A percentile compares a stretch with the other conserved stretches of the same genome.
Conservation (phyloP, 2,113 vertebrate species). For the Tympanuchus pallidicinctus region DNA sequence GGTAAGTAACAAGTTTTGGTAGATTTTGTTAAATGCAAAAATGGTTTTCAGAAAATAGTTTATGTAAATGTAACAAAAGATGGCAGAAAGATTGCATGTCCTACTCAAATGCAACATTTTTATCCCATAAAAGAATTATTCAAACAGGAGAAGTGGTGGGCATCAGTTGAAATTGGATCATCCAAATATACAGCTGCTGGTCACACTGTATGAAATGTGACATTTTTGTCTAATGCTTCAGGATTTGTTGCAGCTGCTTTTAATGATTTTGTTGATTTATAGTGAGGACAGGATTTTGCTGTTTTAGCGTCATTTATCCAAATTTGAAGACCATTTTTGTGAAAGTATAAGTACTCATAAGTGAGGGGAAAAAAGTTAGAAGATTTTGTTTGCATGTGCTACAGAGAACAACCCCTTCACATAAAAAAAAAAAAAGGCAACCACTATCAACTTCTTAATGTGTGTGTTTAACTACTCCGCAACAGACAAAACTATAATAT, state of each 20-base stretch:
- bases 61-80: background rate
- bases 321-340: background rate
- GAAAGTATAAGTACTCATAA: background rate
- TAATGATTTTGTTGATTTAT: background rate
- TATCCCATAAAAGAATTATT: background rate
- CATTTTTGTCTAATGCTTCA: background rate
- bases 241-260: background rate
- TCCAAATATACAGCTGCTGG: rapidly evolving
- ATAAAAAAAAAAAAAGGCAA: background rate
- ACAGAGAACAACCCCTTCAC: background rate
- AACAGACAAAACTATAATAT: background rate
- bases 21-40: background rate
- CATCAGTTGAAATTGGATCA: background rate
- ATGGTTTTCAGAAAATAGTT: background rate
- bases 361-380: background rate
- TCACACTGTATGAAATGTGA: background rate
- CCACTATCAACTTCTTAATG: background rate
- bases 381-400: background rate
- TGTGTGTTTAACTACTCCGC: background rate
- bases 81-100: background rate
- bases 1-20: background rate
- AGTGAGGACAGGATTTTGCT: background rate
- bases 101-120: background rate
- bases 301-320: background rate
- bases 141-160: background rate